Evolutionary conservation across 1,140 invertebrate species (phyloP).

Genomic region (Harpegnathos saltator): DNA sequence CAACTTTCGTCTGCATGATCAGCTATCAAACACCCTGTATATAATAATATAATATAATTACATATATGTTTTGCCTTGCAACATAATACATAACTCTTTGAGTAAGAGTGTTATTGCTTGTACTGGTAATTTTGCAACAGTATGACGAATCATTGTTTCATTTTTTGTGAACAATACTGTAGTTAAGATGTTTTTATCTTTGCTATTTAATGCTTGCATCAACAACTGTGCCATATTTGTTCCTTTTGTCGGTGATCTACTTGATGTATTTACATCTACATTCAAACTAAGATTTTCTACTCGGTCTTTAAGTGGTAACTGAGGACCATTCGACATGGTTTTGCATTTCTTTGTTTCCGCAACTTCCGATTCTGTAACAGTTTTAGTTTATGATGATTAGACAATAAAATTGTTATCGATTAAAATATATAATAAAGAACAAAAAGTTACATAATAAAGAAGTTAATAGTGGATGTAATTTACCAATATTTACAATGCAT

Average conservation of each 20-base stretch:
- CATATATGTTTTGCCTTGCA: slow-evolving; percentile 88
- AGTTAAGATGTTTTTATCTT: slow-evolving; percentile 88
- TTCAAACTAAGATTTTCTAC: slow-evolving; percentile 90
- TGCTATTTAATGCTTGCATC: slow-evolving; percentile 92
- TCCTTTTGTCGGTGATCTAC: slow-evolving; percentile 84
- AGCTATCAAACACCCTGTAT: no score
- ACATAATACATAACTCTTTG: slow-evolving; percentile 87
- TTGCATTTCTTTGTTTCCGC: slow-evolving; percentile 82
- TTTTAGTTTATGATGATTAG: not conserved
- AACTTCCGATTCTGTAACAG: slow-evolving; percentile 71
- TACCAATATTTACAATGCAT: no score
- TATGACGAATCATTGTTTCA: slow-evolving; percentile 87
- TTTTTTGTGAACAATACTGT: slow-evolving; percentile 87
- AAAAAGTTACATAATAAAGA: not conserved
- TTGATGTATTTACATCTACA: slow-evolving; percentile 84
- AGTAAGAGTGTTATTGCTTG: slow-evolving; percentile 88
- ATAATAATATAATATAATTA: slow-evolving; percentile 80
- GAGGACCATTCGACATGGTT: slow-evolving; percentile 84
- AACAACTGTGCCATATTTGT: slow-evolving; percentile 91
- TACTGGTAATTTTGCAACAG: slow-evolving; percentile 88
- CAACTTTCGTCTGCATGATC: no score
- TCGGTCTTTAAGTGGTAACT: slow-evolving; percentile 91
- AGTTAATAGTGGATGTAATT: no score
- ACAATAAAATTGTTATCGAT: not conserved
- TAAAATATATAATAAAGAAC: not conserved